A percentile compares a stretch with the other conserved stretches of the same genome.
These are phyloP conservation scores for Poicephalus meyeri DNA, from an alignment of 2,113 vertebrate species.

Conservation along the genomic window DNA sequence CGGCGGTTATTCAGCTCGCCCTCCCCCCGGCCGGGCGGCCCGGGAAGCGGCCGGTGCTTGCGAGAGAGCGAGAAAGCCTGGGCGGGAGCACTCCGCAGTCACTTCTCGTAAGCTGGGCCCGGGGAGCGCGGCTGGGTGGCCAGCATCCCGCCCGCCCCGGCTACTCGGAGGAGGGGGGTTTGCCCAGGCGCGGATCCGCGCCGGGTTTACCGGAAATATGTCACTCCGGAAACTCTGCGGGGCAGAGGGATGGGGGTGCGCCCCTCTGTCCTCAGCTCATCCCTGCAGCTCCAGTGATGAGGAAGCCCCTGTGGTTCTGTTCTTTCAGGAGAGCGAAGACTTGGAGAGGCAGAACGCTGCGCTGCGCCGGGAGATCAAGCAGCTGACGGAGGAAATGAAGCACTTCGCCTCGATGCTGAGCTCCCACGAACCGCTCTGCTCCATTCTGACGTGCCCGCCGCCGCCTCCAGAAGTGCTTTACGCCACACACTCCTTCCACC, in stretches of 20 bases:
- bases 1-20: conserved; percentile 34
- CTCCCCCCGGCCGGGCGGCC: background rate
- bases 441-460: conserved; percentile 74
- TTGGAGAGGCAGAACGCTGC: conserved; percentile 93
- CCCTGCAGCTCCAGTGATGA: background rate
- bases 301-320: background rate
- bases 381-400: conserved; percentile 91
- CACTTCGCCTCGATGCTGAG: conserved; percentile 88
- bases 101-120: conserved; percentile 71
- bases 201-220: conserved; percentile 68
- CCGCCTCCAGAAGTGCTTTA: conserved; percentile 83
- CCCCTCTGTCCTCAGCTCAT: background rate
- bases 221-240: conserved; percentile 73
- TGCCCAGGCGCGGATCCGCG: conserved; percentile 63
- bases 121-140: background rate
- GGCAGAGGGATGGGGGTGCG: background rate
- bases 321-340: conserved; percentile 90
- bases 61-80: conserved; percentile 64
- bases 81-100: conserved; percentile 43
- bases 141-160: conserved; percentile 11
- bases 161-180: conserved; percentile 56
- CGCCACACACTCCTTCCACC: conserved; percentile 81
- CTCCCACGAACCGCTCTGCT: conserved; percentile 90
- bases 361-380: conserved; percentile 92
- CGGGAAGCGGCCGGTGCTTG: conserved; percentile 27